Evolutionary conservation across 2,113 vertebrate genomes (phyloP).

Genomic region (Channa maculata): DNA sequence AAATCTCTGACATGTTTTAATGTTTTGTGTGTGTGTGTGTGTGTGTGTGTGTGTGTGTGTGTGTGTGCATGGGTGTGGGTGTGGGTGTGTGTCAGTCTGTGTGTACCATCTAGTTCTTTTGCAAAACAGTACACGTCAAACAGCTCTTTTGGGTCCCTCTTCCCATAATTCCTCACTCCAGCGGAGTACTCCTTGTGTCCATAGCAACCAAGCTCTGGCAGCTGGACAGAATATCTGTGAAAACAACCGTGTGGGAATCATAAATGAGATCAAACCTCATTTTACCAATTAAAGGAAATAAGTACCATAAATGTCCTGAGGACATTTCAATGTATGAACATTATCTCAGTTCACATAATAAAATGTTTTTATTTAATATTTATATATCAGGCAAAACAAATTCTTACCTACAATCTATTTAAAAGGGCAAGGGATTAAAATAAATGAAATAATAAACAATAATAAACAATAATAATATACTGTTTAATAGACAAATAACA

Average conservation of each 20-base stretch:
- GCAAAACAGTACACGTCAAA: constrained; percentile 96
- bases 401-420: constrained; percentile 16
- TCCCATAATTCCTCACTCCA: constrained; percentile 93
- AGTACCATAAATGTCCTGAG: not conserved
- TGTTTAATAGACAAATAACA: too few species aligned
- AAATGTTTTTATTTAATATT: constrained; percentile 17
- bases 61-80: constrained; percentile 23
- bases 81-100: constrained; percentile 26
- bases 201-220: constrained; percentile 92
- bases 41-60: not conserved
- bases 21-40: constrained; percentile 28
- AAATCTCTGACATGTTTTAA: constrained; percentile 34
- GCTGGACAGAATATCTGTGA: constrained; percentile 92
- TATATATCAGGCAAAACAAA: constrained; percentile 46
- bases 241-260: constrained; percentile 45
- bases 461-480: too few species aligned
- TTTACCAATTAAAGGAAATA: constrained; percentile 23
- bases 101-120: constrained; percentile 85
- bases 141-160: constrained; percentile 85
- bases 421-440: constrained; percentile 41
- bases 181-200: constrained; percentile 90
- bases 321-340: not conserved
- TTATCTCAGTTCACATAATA: constrained; percentile 4
- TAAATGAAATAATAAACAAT: constrained; percentile 37
- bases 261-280: constrained; percentile 15